These are phyloP conservation scores for Psephotus haematonotus DNA, from an alignment of 2,113 vertebrate genomes.

Conservation along the genomic window DNA sequence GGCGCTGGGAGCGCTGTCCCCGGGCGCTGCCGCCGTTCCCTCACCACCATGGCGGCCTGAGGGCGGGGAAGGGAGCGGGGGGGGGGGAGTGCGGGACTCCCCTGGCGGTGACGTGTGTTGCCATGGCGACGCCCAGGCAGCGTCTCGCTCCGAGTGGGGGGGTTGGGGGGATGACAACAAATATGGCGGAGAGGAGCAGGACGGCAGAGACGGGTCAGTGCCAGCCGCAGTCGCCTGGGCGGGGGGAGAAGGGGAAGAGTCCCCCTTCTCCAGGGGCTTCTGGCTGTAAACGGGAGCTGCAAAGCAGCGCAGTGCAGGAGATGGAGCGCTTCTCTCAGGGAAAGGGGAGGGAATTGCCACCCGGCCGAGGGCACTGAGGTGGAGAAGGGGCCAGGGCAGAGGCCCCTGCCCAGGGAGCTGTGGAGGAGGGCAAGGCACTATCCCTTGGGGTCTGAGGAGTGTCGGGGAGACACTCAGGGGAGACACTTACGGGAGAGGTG, in stretches of 20 bases:
- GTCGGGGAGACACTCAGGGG: neutral
- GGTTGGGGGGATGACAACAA: conserved; percentile 64
- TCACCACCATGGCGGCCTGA: neutral
- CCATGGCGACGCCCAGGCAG: conserved; percentile 53
- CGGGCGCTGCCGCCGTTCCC: neutral
- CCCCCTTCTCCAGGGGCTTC: neutral
- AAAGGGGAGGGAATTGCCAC: neutral
- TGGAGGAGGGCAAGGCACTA: neutral
- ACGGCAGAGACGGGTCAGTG: conserved; percentile 79
- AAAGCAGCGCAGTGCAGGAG: neutral
- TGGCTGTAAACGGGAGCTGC: neutral
- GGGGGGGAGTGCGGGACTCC: neutral
- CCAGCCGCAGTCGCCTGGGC: conserved; percentile 41
- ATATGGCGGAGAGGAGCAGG: conserved; percentile 81
- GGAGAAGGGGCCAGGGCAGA: neutral
- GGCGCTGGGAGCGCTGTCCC: neutral
- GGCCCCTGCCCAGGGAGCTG: neutral
- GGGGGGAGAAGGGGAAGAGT: neutral
- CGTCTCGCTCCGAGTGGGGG: conserved; percentile 26
- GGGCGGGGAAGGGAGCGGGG: neutral
- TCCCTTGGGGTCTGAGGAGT: neutral
- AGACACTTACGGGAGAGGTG: neutral
- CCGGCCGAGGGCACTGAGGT: neutral
- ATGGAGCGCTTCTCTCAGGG: neutral
- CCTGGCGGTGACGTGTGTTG: conserved; percentile 49